phyloP scores from a whole-genome alignment of 2,797 vertebrate genomes.

The Enteromius radiatus region DNA sequence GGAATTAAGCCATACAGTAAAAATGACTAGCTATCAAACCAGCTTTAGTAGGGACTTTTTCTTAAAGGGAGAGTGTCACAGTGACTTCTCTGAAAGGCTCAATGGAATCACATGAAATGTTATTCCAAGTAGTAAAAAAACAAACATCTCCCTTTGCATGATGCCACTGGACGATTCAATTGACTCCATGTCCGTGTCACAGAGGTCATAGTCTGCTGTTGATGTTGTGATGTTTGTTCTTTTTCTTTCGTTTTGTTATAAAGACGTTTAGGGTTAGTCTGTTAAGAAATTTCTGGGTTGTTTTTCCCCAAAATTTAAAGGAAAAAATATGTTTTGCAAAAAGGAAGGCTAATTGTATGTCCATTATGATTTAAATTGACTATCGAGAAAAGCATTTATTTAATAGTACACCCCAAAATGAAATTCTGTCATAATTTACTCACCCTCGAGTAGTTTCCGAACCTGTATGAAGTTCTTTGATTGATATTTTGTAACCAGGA shows the following conservation, averaged over 20 bases:
- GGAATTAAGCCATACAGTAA: slow-evolving; percentile 60
- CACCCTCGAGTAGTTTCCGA: too few species aligned
- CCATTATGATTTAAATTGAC: not conserved
- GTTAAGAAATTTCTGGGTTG: not conserved
- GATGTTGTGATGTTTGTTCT: not conserved
- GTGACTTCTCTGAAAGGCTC: not conserved
- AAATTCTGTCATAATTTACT: too few species aligned
- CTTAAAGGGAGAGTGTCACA: not conserved
- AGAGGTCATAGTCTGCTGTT: not conserved
- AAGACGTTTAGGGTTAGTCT: not conserved
- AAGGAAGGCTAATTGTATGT: not conserved
- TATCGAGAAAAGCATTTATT: not conserved
- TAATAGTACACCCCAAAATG: too few species aligned
- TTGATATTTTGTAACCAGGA: too few species aligned
- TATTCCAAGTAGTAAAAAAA: slow-evolving; percentile 18
- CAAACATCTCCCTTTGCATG: slow-evolving; percentile 66
- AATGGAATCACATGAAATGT: not conserved
- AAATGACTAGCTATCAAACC: slow-evolving; percentile 28
- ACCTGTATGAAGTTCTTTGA: too few species aligned
- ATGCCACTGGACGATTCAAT: slow-evolving; percentile 74
- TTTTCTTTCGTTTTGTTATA: not conserved
- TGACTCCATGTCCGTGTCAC: not conserved
- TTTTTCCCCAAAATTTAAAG: not conserved
- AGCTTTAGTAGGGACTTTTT: slow-evolving; percentile 8
- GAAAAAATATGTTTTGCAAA: not conserved